Conservation (phyloP, 1,140 invertebrate genomes). For the Apolygus lucorum region DNA sequence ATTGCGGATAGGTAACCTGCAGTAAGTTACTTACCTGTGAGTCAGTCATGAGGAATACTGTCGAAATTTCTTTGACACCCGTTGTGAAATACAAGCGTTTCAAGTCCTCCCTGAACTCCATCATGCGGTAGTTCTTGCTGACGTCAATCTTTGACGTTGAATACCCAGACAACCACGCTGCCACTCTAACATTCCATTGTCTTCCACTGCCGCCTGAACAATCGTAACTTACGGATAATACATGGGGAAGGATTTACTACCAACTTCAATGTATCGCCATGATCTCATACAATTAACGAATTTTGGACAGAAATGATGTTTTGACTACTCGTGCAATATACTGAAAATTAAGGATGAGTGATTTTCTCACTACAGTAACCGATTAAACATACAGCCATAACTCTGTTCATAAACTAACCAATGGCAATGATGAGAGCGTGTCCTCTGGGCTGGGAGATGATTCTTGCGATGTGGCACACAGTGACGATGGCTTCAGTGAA, state of each 20-base stretch:
- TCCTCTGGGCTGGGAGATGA: constrained; percentile 72
- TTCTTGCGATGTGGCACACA: constrained; percentile 66
- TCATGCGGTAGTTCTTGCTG: constrained; percentile 60
- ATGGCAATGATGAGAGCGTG: constrained; percentile 76
- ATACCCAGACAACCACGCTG: constrained; percentile 69
- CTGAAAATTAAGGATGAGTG: too few species aligned
- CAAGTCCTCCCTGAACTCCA: constrained; percentile 74
- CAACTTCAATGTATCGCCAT: too few species aligned
- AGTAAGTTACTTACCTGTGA: constrained; percentile 52
- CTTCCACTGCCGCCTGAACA: constrained; percentile 68
- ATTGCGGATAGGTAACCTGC: too few species aligned
- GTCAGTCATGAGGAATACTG: constrained; percentile 73
- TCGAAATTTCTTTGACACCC: constrained; percentile 63
- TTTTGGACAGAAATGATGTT: too few species aligned
- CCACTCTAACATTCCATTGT: constrained; percentile 63
- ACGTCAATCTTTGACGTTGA: constrained; percentile 68
- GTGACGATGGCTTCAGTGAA: constrained; percentile 79
- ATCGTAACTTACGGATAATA: too few species aligned
- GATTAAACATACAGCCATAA: too few species aligned
- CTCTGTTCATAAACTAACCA: constrained; percentile 44
- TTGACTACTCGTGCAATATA: too few species aligned
- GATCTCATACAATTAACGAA: too few species aligned
- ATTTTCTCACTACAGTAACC: too few species aligned
- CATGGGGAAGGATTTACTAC: too few species aligned
- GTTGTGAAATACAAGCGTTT: constrained; percentile 62